These are phyloP conservation scores for western clawed frog (Xenopus tropicalis) DNA, from an alignment of 2,113 vertebrate genomes.

Conservation along the genomic window DNA sequence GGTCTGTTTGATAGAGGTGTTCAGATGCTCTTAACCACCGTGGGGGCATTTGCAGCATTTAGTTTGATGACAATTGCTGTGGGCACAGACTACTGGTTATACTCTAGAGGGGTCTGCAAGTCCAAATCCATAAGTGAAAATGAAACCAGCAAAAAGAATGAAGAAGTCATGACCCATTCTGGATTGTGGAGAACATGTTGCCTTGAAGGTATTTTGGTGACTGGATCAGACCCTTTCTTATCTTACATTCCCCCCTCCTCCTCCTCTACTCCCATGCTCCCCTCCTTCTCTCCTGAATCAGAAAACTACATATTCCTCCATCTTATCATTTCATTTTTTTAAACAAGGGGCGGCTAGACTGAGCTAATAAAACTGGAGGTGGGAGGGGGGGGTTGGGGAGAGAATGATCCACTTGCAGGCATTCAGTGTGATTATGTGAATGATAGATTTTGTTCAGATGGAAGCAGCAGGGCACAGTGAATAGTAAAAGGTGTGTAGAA, in stretches of 20 bases:
- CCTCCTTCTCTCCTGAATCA: constrained; percentile 48
- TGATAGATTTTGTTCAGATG: constrained; percentile 42
- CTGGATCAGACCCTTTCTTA: constrained; percentile 38
- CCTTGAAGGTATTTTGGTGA: constrained; percentile 85
- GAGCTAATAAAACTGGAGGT: constrained; percentile 36
- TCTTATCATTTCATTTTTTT: constrained; percentile 67
- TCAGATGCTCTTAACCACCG: constrained; percentile 99
- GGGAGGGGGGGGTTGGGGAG: constrained; percentile 24
- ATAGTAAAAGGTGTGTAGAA: constrained; percentile 26
- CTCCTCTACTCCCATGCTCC: constrained; percentile 37
- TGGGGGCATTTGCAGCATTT: constrained; percentile 98
- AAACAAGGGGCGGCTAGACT: constrained; percentile 43
- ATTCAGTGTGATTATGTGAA: constrained; percentile 39
- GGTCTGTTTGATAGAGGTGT: constrained; percentile 98
- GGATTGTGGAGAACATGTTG: constrained; percentile 99
- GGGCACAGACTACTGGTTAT: constrained; percentile 98
- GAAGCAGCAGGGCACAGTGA: constrained; percentile 34
- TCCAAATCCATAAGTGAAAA: constrained; percentile 94
- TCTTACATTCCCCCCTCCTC: constrained; percentile 52
- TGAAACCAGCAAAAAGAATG: constrained; percentile 98
- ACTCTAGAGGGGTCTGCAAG: constrained; percentile 96
- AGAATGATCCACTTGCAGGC: constrained; percentile 35
- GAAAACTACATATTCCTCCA: constrained; percentile 68
- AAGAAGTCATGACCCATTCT: constrained; percentile 98
- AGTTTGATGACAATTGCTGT: constrained; percentile 98